phyloP scores from a whole-genome alignment of 1,140 invertebrate genomes.

The Lordiphosa mommai region DNA sequence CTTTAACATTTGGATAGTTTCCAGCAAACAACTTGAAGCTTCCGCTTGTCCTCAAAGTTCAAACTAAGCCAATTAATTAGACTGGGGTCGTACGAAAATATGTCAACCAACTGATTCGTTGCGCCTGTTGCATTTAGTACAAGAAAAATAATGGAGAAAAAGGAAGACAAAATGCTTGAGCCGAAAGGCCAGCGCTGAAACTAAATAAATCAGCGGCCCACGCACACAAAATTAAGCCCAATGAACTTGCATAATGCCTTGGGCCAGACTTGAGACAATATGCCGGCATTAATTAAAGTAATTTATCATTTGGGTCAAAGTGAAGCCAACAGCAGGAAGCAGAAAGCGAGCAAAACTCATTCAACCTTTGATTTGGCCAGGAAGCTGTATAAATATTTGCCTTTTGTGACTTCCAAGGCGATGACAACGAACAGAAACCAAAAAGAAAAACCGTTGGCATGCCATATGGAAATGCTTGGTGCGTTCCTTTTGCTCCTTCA shows the following conservation, averaged over 20 bases:
- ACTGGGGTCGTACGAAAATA: slow-evolving; percentile 51
- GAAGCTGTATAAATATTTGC: slow-evolving; percentile 77
- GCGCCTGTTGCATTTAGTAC: slow-evolving; percentile 67
- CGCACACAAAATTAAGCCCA: slow-evolving; percentile 69
- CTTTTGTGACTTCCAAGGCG: slow-evolving; percentile 29
- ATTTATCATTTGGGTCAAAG: slow-evolving; percentile 75
- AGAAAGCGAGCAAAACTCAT: slow-evolving; percentile 9
- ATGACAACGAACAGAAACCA: slow-evolving; percentile 33
- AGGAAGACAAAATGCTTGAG: slow-evolving; percentile 56
- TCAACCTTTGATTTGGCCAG: slow-evolving; percentile 59
- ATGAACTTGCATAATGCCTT: slow-evolving; percentile 70
- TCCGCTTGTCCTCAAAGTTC: slow-evolving; percentile 42
- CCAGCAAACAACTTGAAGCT: slow-evolving; percentile 41
- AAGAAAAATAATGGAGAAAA: slow-evolving; percentile 20
- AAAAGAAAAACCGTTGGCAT: slow-evolving; percentile 28
- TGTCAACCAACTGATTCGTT: slow-evolving; percentile 59
- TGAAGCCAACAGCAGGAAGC: slow-evolving; percentile 31
- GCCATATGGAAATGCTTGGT: slow-evolving; percentile 56
- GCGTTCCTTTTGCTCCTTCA: slow-evolving; percentile 1
- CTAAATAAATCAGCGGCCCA: slow-evolving; percentile 61
- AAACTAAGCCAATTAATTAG: slow-evolving; percentile 72
- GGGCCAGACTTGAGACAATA: slow-evolving; percentile 59
- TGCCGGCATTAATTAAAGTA: slow-evolving; percentile 78
- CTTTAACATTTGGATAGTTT: too few species aligned
- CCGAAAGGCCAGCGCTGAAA: slow-evolving; percentile 37